Conservation (phyloP, 2,113 vertebrate genomes). For the Coregonus clupeaformis region DNA sequence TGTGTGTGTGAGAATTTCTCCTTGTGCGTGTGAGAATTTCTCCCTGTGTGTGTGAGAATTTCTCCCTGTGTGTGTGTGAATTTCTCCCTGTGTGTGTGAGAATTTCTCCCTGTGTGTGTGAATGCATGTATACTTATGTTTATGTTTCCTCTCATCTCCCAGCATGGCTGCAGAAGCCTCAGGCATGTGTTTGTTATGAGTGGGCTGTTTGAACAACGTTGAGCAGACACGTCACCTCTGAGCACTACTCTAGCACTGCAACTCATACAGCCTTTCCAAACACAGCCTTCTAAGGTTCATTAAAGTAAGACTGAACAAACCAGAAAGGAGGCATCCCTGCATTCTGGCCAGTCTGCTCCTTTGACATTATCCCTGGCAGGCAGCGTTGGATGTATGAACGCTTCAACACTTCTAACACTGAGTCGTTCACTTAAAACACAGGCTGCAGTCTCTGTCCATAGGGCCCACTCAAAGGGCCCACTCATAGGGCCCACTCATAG, state of each 20-base stretch:
- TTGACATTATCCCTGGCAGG: conserved; percentile 26
- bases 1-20: too few species aligned
- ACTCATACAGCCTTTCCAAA: conserved; percentile 32
- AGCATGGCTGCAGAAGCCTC: too few species aligned
- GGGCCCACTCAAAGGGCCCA: neutral
- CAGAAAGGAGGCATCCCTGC: neutral
- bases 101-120: too few species aligned
- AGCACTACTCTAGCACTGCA: neutral
- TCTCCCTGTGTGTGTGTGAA: neutral
- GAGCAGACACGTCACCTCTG: too few species aligned
- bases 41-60: neutral
- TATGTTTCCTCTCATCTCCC: neutral
- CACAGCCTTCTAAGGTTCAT: conserved; percentile 9
- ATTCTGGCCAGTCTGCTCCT: conserved; percentile 11
- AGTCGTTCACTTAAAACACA: conserved; percentile 53
- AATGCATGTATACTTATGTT: neutral
- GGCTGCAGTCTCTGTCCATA: conserved; percentile 24
- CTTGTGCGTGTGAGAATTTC: neutral
- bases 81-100: neutral
- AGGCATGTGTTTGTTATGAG: neutral
- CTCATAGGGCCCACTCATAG: too few species aligned
- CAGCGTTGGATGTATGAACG: conserved; percentile 36
- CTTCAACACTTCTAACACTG: conserved; percentile 43
- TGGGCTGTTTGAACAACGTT: too few species aligned
- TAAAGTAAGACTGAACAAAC: neutral